Evolutionary conservation across 2,888 invertebrate genomes (phyloP).

Genomic region (Cybosia mesomella): DNA sequence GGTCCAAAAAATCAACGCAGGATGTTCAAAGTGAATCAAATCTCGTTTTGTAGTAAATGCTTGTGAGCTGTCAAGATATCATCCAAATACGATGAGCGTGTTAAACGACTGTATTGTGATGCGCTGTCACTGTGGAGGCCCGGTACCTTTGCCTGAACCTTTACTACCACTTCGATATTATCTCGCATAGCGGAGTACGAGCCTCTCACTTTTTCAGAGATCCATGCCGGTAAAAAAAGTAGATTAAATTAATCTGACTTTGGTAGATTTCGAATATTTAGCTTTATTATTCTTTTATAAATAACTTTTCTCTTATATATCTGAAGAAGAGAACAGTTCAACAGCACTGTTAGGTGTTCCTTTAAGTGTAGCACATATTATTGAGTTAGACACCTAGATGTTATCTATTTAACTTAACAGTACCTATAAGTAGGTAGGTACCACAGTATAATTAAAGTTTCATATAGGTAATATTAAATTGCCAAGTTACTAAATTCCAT

Average conservation of each 20-base stretch:
- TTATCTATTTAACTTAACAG: no score
- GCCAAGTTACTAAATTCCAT: neutral
- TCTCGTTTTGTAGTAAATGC: constrained; percentile 60
- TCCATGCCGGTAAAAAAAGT: constrained; percentile 54
- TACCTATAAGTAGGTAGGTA: no score
- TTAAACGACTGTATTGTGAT: constrained; percentile 84
- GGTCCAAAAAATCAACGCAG: constrained; percentile 30
- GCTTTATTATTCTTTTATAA: constrained; percentile 8
- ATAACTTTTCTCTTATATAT: neutral
- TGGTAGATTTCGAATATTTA: constrained; percentile 50
- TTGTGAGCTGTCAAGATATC: constrained; percentile 77
- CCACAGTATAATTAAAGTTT: neutral
- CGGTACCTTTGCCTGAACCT: constrained; percentile 73
- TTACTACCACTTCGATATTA: constrained; percentile 67
- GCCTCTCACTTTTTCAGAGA: constrained; percentile 60
- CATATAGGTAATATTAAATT: neutral
- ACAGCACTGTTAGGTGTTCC: neutral
- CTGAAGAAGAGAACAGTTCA: neutral
- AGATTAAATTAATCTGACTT: constrained; percentile 67
- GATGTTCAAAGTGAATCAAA: constrained; percentile 59
- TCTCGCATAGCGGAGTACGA: constrained; percentile 72
- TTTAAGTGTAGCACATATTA: no score
- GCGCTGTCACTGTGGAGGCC: constrained; percentile 73
- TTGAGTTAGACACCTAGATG: no score
- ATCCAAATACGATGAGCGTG: constrained; percentile 82